Evolutionary conservation across 2,797 vertebrate genomes (phyloP).

Genomic region (Paramormyrops hopkinsi): DNA sequence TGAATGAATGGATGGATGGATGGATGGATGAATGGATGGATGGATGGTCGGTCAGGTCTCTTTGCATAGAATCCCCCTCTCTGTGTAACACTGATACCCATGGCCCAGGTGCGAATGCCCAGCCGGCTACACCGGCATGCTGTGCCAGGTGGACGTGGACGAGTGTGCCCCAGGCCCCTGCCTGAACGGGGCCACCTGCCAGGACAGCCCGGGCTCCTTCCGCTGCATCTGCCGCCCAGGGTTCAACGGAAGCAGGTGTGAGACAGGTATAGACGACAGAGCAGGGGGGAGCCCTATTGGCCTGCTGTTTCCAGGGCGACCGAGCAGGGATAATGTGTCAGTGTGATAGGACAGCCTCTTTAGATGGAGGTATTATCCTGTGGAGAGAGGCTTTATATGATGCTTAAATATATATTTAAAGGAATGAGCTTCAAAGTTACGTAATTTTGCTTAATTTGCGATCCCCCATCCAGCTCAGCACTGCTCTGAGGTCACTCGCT

Average conservation of each 20-base stretch:
- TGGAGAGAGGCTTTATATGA: not conserved
- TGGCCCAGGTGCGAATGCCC: slow-evolving; percentile 78
- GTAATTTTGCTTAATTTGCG: not conserved
- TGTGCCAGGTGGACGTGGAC: slow-evolving; percentile 82
- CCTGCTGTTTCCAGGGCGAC: not conserved
- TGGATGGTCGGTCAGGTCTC: not conserved
- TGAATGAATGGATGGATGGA: not conserved
- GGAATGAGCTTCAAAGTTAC: not conserved
- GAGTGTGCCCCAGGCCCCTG: slow-evolving; percentile 88
- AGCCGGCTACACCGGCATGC: slow-evolving; percentile 73
- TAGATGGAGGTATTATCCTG: not conserved
- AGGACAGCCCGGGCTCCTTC: slow-evolving; percentile 79
- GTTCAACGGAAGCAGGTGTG: slow-evolving; percentile 98
- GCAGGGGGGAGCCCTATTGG: not conserved
- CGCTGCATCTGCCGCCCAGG: slow-evolving; percentile 89
- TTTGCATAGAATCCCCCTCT: not conserved
- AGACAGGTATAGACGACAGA: slow-evolving; percentile 81
- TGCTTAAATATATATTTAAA: not conserved
- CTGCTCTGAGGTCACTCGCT: not conserved
- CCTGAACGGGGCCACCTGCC: slow-evolving; percentile 83
- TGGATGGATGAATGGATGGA: not conserved
- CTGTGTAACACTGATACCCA: not conserved
- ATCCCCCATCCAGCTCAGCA: not conserved
- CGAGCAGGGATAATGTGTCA: not conserved
- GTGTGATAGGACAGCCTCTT: not conserved